Base-by-base conservation (phyloP, 2,797 vertebrate genomes). In the Silurus aristotelis region DNA sequence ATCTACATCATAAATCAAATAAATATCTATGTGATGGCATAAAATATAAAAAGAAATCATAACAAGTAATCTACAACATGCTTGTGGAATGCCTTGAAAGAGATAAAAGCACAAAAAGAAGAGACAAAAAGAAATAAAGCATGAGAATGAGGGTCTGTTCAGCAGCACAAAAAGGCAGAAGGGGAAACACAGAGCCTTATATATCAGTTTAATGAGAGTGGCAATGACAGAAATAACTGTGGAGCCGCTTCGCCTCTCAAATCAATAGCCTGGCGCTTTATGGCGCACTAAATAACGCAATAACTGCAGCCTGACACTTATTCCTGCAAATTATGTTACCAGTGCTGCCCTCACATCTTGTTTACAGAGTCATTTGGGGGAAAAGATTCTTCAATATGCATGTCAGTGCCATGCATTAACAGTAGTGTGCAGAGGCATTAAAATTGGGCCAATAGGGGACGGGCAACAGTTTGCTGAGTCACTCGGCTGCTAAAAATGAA, bases 191-290 rank as follows among this genome's bases (percentile, higher is more conserved):
- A 55, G 82, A 80, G 87, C 84, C 72, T 88, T 89, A 91, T 95
- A 92, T 87, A 92, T 95, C 94, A 94, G 90, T 91, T 93, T 95
- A 95, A 95, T 94, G 93, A 94, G 88, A 88, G 84, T 90, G 92
- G 91, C 92, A 87, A 92, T 93, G 94, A 94, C 94, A 94, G 90
- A 94, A 93, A 94, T 93, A 95, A 94, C 92, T 88, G 90, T 88
- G 84, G 90, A 93, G 92, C 90, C 31, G 86, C 93, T 92, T 93
- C 90, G 93, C 91, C 92, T 94, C 91, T 93, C 91, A 91, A 93
- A 95, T 95, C 94, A 94, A 95, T 95, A 93, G 92, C 87, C 90
- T 86, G 89, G 87, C 86, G 92, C 91, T 94, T 94, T 93, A 94
- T 92, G 90, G 91, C 76, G 52, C 93, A 91, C 91, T 94, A 94